Evolutionary conservation across 2,797 vertebrate species (phyloP).

Genomic region (Pygocentrus nattereri): DNA sequence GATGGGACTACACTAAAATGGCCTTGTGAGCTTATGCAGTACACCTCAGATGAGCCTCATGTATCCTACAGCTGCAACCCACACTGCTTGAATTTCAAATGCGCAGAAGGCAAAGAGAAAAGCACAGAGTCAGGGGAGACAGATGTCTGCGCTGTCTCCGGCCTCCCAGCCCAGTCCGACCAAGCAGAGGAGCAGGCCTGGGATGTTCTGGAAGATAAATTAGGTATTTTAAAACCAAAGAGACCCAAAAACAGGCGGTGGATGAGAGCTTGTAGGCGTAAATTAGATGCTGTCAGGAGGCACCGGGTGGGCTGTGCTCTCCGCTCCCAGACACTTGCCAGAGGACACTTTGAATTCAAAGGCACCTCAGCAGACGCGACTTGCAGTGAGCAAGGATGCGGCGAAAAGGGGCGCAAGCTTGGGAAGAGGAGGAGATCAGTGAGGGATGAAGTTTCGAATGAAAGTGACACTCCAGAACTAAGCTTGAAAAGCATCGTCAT

Average conservation of each 20-base stretch:
- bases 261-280: slow-evolving; percentile 78
- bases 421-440: slow-evolving; percentile 68
- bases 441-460: slow-evolving; percentile 68
- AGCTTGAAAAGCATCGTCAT: slow-evolving; percentile 78
- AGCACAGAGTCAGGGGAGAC: slow-evolving; percentile 35
- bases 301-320: slow-evolving; percentile 67
- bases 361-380: slow-evolving; percentile 66
- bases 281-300: slow-evolving; percentile 79
- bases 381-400: slow-evolving; percentile 68
- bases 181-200: slow-evolving; percentile 74
- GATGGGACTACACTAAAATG: slow-evolving; percentile 88
- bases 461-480: slow-evolving; percentile 67
- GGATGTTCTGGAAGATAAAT: slow-evolving; percentile 78
- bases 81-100: slow-evolving; percentile 81
- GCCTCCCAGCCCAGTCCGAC: slow-evolving; percentile 71
- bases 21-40: slow-evolving; percentile 88
- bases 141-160: slow-evolving; percentile 64
- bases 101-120: slow-evolving; percentile 70
- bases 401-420: slow-evolving; percentile 69
- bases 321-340: slow-evolving; percentile 68
- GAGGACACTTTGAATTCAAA: slow-evolving; percentile 78
- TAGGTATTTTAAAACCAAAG: slow-evolving; percentile 84
- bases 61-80: slow-evolving; percentile 96
- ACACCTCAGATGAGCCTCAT: slow-evolving; percentile 89
- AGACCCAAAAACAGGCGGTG: slow-evolving; percentile 70